Percentiles rank a stretch among this genome's conserved stretches.
These are phyloP conservation scores for Siniperca undulata DNA, from an alignment of 2,797 vertebrate genomes.

Conservation along the genomic window DNA sequence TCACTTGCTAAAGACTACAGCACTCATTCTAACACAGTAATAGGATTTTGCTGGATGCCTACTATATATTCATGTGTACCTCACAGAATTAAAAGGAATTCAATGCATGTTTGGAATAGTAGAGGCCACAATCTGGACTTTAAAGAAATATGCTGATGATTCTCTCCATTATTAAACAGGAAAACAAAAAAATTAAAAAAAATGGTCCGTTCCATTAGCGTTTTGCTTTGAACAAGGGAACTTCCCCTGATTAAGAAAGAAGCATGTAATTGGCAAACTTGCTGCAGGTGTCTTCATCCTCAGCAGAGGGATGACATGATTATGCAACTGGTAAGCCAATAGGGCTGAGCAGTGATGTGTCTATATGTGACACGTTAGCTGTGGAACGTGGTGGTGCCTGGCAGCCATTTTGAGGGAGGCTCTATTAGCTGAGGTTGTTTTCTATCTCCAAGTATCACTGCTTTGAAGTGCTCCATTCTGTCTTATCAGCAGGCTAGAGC, in stretches of 20 bases:
- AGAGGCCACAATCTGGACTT: slow-evolving; percentile 4
- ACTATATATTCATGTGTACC: slow-evolving; percentile 10
- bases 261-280: slow-evolving; percentile 58
- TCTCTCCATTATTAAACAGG: slow-evolving; percentile 29
- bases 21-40: slow-evolving; percentile 16
- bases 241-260: slow-evolving; percentile 59
- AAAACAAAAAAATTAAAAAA: background rate
- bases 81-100: slow-evolving; percentile 28
- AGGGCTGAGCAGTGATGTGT: slow-evolving; percentile 28
- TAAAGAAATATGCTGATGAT: slow-evolving; percentile 33
- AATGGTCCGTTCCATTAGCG: slow-evolving; percentile 25
- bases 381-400: slow-evolving; percentile 56
- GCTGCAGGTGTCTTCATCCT: slow-evolving; percentile 71
- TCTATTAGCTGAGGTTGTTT: slow-evolving; percentile 73
- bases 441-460: slow-evolving; percentile 78
- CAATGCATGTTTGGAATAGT: slow-evolving; percentile 18
- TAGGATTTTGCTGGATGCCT: slow-evolving; percentile 24
- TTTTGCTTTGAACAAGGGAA: slow-evolving; percentile 67
- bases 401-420: slow-evolving; percentile 79
- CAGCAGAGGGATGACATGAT: slow-evolving; percentile 49
- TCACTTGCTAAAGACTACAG: slow-evolving; percentile 16
- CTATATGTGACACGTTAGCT: slow-evolving; percentile 59
- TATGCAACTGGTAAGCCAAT: slow-evolving; percentile 59
- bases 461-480: slow-evolving; percentile 82
- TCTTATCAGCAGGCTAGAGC: slow-evolving; percentile 80